Evolutionary conservation across 2,888 invertebrate species (phyloP).

Genomic region (Erebia aethiops): DNA sequence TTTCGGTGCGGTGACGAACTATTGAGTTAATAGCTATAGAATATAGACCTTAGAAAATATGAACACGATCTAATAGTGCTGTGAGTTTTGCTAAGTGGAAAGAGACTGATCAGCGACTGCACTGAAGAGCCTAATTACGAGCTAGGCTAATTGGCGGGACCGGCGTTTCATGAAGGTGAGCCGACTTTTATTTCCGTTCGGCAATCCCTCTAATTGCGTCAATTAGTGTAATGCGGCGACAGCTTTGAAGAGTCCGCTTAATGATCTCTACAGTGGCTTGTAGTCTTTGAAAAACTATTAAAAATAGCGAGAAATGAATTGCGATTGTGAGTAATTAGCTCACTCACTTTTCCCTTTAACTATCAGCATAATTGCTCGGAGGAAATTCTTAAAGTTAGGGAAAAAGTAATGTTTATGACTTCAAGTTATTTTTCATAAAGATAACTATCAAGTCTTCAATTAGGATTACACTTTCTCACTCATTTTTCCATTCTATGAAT

Average conservation of each 20-base stretch:
- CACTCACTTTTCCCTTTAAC: conserved; percentile 17
- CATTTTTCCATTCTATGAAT: conserved; percentile 30
- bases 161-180: conserved; percentile 83
- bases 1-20: conserved; percentile 69
- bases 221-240: conserved; percentile 83
- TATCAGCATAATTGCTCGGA: conserved; percentile 1
- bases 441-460: too few species aligned
- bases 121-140: conserved; percentile 77
- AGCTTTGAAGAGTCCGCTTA: conserved; percentile 78
- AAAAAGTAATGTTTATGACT: neutral
- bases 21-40: conserved; percentile 30
- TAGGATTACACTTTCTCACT: too few species aligned
- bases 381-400: neutral
- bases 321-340: conserved; percentile 32
- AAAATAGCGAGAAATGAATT: conserved; percentile 44
- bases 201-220: conserved; percentile 83
- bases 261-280: conserved; percentile 66
- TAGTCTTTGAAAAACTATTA: conserved; percentile 64
- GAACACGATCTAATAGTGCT: conserved; percentile 64
- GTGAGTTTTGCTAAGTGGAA: conserved; percentile 65
- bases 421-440: too few species aligned
- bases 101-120: conserved; percentile 63
- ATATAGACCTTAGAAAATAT: conserved; percentile 53
- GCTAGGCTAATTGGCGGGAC: conserved; percentile 79
- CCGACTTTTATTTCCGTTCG: conserved; percentile 82